These are phyloP conservation scores for Austrolebias charrua DNA, from an alignment of 2,797 vertebrate genomes.

Conservation along the genomic window DNA sequence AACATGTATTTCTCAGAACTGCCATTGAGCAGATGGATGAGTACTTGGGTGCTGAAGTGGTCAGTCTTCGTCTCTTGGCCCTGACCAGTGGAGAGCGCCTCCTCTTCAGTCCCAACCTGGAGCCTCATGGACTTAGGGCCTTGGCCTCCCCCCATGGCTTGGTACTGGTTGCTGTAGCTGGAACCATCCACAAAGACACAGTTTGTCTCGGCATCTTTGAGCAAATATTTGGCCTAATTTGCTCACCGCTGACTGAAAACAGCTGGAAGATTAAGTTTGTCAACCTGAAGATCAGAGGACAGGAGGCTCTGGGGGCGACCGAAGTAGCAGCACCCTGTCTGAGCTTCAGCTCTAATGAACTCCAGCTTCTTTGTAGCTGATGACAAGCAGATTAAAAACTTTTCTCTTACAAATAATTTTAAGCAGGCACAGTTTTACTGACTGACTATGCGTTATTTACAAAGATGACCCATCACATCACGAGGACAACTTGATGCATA, in stretches of 20 bases:
- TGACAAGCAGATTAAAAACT: not conserved
- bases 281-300: slow-evolving; percentile 85
- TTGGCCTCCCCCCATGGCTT: slow-evolving; percentile 84
- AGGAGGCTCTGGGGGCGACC: slow-evolving; percentile 69
- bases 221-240: slow-evolving; percentile 90
- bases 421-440: not conserved
- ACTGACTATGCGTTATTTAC: not conserved
- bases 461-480: not conserved
- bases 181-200: slow-evolving; percentile 87
- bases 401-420: slow-evolving; percentile 12
- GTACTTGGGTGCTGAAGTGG: slow-evolving; percentile 85
- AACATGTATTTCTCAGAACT: slow-evolving; percentile 52
- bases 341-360: slow-evolving; percentile 80
- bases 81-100: slow-evolving; percentile 86
- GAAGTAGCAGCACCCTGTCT: slow-evolving; percentile 74
- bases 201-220: slow-evolving; percentile 91
- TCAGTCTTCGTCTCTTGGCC: slow-evolving; percentile 87
- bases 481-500: not conserved
- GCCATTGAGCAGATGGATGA: slow-evolving; percentile 79
- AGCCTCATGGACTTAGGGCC: slow-evolving; percentile 81
- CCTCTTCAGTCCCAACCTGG: slow-evolving; percentile 88
- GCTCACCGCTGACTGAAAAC: slow-evolving; percentile 82
- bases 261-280: slow-evolving; percentile 93
- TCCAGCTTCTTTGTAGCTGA: slow-evolving; percentile 80
- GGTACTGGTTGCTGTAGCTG: slow-evolving; percentile 90